phyloP scores from a whole-genome alignment of 2,888 invertebrate genomes.

The Incurvaria masculella region DNA sequence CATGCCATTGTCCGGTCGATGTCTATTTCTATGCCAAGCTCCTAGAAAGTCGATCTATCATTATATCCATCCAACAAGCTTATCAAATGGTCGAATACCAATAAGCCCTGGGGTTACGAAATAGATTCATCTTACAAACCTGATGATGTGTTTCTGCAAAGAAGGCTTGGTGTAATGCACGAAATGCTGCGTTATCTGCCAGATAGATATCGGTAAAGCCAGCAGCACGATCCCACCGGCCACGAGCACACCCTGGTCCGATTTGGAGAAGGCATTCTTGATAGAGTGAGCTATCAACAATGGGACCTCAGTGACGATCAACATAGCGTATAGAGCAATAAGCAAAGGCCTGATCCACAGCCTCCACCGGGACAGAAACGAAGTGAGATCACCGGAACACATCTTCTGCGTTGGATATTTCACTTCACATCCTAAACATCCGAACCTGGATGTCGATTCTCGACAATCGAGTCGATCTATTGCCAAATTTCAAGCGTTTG shows the following conservation, averaged over 20 bases:
- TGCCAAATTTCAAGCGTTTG: no score
- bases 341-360: slow-evolving; percentile 88
- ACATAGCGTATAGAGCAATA: slow-evolving; percentile 72
- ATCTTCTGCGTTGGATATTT: no score
- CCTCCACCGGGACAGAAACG: slow-evolving; percentile 65
- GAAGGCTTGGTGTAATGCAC: slow-evolving; percentile 90
- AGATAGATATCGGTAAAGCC: slow-evolving; percentile 88
- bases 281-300: slow-evolving; percentile 78
- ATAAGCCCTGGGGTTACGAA: no score
- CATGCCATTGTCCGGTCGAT: no score
- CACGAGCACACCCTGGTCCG: slow-evolving; percentile 78
- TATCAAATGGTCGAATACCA: no score
- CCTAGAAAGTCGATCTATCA: no score
- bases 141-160: slow-evolving; percentile 90
- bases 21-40: no score
- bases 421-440: no score
- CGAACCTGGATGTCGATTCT: no score
- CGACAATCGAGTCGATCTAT: no score
- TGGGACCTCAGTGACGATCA: slow-evolving; percentile 82
- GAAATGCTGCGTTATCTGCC: slow-evolving; percentile 93
- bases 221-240: slow-evolving; percentile 90
- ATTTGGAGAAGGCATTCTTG: slow-evolving; percentile 71
- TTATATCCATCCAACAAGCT: no score
- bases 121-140: no score
- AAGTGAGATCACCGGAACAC: slow-evolving; percentile 35